These are phyloP conservation scores for Augiades crinisus DNA, from an alignment of 2,888 invertebrate genomes.

Conservation along the genomic window DNA sequence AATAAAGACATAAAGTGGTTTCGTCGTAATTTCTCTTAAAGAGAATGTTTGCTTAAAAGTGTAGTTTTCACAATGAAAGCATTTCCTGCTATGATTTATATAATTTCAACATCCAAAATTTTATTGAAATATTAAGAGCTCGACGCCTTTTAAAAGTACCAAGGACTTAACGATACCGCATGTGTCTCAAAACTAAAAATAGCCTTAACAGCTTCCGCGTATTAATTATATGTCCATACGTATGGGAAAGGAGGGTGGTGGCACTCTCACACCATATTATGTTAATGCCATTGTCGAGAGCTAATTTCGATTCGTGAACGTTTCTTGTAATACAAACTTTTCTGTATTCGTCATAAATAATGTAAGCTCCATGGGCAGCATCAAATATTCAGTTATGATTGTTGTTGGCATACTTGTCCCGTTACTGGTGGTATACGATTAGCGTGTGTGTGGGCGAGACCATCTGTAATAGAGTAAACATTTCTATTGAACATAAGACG, in stretches of 20 bases:
- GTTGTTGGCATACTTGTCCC: constrained; percentile 12
- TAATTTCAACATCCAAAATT: too few species aligned
- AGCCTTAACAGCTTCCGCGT: constrained; percentile 47
- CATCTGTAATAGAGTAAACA: constrained; percentile 11
- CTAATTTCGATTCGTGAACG: constrained; percentile 23
- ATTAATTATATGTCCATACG: constrained; percentile 39
- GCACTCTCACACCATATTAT: constrained; percentile 46
- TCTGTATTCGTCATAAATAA: constrained; percentile 28
- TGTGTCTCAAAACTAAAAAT: constrained; percentile 34
- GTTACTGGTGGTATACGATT: background rate
- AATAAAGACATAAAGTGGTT: too few species aligned
- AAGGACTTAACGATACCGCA: constrained; percentile 19
- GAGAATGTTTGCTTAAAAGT: too few species aligned
- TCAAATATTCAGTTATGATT: constrained; percentile 27
- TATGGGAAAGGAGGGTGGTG: constrained; percentile 45
- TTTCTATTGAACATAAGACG: constrained; percentile 14
- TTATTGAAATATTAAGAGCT: too few species aligned
- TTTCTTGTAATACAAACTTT: constrained; percentile 27
- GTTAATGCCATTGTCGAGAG: constrained; percentile 35
- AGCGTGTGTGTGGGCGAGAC: background rate
- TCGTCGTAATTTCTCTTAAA: too few species aligned
- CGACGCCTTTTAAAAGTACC: too few species aligned
- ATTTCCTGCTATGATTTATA: too few species aligned
- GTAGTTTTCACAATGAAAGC: too few species aligned
- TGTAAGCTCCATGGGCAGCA: constrained; percentile 12